Conservation (phyloP, 2,113 vertebrate genomes). For the Callipepla californica region DNA sequence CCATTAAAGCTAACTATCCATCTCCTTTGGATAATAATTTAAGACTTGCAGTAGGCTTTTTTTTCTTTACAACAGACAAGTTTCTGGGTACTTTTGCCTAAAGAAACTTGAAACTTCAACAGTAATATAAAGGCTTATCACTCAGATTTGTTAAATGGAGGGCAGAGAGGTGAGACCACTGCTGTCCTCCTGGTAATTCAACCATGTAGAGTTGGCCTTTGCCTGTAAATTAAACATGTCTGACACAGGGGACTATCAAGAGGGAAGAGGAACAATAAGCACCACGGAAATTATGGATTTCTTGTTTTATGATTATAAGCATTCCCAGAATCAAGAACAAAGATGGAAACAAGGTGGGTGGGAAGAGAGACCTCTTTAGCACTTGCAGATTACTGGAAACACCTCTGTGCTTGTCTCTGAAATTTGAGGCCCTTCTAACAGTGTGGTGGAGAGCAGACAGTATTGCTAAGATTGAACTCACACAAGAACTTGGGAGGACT, state of each 20-base stretch:
- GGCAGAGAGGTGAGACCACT: background rate
- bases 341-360: fast-evolving
- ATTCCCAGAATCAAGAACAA: background rate
- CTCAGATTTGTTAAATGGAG: background rate
- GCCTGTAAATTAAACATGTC: background rate
- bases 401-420: background rate
- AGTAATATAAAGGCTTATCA: background rate
- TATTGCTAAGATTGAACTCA: background rate
- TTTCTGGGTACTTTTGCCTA: background rate
- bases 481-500: background rate
- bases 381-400: background rate
- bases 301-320: background rate
- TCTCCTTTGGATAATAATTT: background rate
- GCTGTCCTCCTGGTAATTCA: background rate
- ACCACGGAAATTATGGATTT: background rate
- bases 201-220: background rate
- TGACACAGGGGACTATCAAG: background rate
- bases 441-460: background rate
- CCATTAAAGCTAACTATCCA: background rate
- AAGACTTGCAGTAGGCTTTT: background rate
- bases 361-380: background rate
- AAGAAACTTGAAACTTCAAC: background rate
- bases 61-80: background rate
- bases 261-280: background rate
- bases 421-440: background rate